Conservation (phyloP, 2,113 vertebrate genomes). For the Takifugu bimaculatus region DNA sequence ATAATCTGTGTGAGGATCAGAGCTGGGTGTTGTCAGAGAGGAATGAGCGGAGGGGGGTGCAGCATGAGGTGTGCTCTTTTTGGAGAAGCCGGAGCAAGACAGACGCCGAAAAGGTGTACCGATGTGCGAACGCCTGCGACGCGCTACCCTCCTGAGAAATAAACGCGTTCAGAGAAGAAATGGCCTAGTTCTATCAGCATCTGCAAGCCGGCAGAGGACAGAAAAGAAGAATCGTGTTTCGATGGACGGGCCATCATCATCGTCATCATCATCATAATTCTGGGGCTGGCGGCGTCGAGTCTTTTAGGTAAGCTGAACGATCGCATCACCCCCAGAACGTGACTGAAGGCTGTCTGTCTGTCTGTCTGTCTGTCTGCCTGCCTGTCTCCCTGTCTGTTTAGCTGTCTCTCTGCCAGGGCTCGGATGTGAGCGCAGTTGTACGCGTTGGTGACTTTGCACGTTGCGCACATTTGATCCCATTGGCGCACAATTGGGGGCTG, state of each 20-base stretch:
- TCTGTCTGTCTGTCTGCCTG: conserved; percentile 21
- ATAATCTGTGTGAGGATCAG: conserved; percentile 51
- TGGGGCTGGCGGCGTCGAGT: conserved; percentile 38
- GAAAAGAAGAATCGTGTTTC: conserved; percentile 42
- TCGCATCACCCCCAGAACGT: conserved; percentile 27
- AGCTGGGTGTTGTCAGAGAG: conserved; percentile 66
- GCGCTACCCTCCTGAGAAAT: conserved; percentile 67
- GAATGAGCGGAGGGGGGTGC: conserved; percentile 60
- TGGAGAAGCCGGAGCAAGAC: conserved; percentile 68
- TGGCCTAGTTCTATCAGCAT: conserved; percentile 60
- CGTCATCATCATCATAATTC: conserved; percentile 47
- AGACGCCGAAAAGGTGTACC: conserved; percentile 68
- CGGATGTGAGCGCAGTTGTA: conserved; percentile 52
- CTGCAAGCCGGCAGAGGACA: conserved; percentile 43
- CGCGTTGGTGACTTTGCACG: conserved; percentile 64
- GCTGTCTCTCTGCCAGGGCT: neutral
- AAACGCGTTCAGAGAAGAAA: conserved; percentile 59
- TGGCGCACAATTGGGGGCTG: conserved; percentile 61
- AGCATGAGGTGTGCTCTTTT: conserved; percentile 71
- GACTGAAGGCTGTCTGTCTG: conserved; percentile 31
- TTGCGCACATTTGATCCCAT: conserved; percentile 64
- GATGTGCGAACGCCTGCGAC: conserved; percentile 66
- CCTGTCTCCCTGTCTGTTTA: neutral
- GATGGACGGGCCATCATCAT: conserved; percentile 47
- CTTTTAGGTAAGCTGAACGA: conserved; percentile 68